A percentile compares a stretch with the other conserved stretches of the same genome.
phyloP scores from a whole-genome alignment of 2,797 vertebrate species.

The Pseudocheirus occidentalis region DNA sequence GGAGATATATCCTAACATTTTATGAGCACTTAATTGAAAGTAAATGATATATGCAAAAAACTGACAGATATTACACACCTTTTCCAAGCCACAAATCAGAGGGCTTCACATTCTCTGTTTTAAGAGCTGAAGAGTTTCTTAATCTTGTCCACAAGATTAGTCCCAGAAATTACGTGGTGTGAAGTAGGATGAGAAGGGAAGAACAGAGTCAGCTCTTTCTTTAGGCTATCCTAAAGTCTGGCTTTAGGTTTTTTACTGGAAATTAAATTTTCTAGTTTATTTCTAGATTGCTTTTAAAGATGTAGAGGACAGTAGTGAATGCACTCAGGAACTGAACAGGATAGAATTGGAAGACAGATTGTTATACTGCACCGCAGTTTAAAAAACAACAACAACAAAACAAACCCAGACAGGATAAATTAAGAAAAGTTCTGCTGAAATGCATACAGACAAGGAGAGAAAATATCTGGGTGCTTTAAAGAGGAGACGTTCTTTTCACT shows the following conservation, averaged over 20 bases:
- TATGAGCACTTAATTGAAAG: conserved; percentile 83
- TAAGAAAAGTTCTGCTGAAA: conserved; percentile 75
- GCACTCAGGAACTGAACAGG: conserved; percentile 44
- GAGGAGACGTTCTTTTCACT: conserved; percentile 71
- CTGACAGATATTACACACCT: conserved; percentile 70
- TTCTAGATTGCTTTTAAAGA: conserved; percentile 57
- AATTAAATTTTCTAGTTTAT: neutral
- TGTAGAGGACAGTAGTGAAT: conserved; percentile 7
- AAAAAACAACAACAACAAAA: conserved; percentile 50
- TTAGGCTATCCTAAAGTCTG: conserved; percentile 36
- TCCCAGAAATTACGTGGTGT: conserved; percentile 60
- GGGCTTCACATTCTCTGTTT: conserved; percentile 68
- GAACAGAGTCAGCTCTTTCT: neutral
- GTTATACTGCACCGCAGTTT: conserved; percentile 43
- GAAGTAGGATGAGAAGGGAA: conserved; percentile 60
- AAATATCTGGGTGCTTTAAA: conserved; percentile 64
- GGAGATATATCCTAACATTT: conserved; percentile 85
- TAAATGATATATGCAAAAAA: conserved; percentile 75
- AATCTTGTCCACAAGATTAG: conserved; percentile 63
- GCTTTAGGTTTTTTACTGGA: conserved; percentile 43
- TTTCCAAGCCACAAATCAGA: conserved; percentile 68
- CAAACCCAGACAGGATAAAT: conserved; percentile 64
- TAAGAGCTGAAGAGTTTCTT: conserved; percentile 67
- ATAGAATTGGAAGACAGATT: conserved; percentile 53
- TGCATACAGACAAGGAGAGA: conserved; percentile 58